phyloP scores from a whole-genome alignment of 1,140 invertebrate species.

The Acyrthosiphon pisum region DNA sequence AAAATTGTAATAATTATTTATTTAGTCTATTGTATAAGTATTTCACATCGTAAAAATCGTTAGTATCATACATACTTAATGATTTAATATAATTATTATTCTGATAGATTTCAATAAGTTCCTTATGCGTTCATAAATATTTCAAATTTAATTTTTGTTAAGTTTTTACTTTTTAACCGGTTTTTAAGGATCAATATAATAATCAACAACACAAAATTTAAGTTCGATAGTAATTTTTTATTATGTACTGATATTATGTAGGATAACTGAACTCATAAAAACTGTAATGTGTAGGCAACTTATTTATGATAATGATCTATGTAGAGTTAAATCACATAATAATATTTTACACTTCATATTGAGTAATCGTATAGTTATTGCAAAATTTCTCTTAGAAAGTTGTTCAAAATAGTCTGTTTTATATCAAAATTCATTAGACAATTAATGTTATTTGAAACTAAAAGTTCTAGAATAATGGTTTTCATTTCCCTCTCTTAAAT shows the following conservation, averaged over 20 bases:
- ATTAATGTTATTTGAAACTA: background rate
- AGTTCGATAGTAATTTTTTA: background rate
- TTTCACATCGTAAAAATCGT: background rate
- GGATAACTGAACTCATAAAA: background rate
- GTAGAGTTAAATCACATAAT: conserved; percentile 39
- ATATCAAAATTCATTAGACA: conserved; percentile 12
- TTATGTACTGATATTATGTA: conserved; percentile 19
- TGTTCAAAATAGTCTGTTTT: conserved; percentile 29
- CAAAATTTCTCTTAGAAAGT: conserved; percentile 46
- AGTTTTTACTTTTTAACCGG: background rate
- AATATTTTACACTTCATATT: conserved; percentile 39
- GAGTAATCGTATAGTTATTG: conserved; percentile 39
- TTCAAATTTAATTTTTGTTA: background rate
- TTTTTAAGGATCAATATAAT: background rate
- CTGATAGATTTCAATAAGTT: background rate
- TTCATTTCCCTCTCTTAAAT: background rate
- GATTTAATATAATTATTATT: background rate
- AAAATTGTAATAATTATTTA: background rate
- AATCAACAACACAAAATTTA: background rate
- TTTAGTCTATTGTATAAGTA: background rate
- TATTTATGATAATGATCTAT: conserved; percentile 38
- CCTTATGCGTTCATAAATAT: background rate
- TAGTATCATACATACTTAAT: background rate
- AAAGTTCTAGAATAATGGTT: background rate
- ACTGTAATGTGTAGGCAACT: conserved; percentile 20